Evolutionary conservation across 2,797 vertebrate genomes (phyloP).

Genomic region (Rhinogobio ventralis): DNA sequence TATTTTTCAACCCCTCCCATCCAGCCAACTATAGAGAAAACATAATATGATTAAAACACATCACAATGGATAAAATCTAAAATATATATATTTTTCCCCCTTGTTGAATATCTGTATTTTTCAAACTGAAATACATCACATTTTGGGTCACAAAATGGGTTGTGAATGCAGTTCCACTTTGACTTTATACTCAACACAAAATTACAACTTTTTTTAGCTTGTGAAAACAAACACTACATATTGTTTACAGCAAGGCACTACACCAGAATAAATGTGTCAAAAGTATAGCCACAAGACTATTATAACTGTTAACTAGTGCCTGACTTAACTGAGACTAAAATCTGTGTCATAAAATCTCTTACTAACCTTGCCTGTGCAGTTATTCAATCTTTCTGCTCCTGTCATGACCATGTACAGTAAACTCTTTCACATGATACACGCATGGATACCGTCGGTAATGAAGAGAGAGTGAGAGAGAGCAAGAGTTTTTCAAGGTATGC

Average conservation of each 20-base stretch:
- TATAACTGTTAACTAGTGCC: not conserved
- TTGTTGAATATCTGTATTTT: not conserved
- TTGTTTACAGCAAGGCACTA: not conserved
- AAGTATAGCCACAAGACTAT: not conserved
- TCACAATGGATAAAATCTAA: not conserved
- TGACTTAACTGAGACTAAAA: not conserved
- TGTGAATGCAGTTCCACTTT: not conserved
- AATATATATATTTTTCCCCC: too few species aligned
- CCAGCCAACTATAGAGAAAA: not conserved
- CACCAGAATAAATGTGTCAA: not conserved
- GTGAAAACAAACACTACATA: not conserved
- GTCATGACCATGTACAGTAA: not conserved
- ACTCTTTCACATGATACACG: not conserved
- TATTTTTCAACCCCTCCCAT: not conserved
- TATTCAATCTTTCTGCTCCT: not conserved
- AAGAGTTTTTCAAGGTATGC: conserved; percentile 34
- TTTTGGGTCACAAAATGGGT: not conserved
- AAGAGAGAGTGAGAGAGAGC: not conserved
- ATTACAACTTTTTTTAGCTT: not conserved
- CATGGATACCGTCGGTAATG: not conserved
- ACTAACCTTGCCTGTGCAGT: not conserved
- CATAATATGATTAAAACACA: not conserved
- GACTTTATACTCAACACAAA: not conserved
- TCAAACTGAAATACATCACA: not conserved
- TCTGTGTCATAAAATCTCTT: not conserved